Percentiles rank a stretch among this genome's conserved stretches.
Conservation (phyloP, 2,113 vertebrate species). For the Trichechus manatus region DNA sequence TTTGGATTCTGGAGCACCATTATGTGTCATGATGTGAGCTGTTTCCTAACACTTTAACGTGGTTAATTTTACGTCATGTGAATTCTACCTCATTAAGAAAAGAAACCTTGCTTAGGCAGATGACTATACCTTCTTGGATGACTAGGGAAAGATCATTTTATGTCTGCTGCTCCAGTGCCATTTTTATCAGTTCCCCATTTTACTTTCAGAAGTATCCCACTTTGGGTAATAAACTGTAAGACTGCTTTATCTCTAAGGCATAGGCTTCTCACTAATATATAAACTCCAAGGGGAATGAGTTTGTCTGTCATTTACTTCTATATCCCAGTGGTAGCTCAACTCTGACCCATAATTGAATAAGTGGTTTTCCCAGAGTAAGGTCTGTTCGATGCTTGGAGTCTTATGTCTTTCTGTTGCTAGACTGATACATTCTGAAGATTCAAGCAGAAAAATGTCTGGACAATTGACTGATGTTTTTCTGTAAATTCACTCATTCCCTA, state of each 20-base stretch:
- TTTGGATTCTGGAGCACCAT: no score
- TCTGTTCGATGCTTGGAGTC: not conserved
- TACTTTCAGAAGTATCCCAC: no score
- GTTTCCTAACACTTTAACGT: no score
- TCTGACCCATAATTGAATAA: not conserved
- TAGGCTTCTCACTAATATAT: no score
- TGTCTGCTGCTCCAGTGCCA: not conserved
- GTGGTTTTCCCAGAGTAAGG: not conserved
- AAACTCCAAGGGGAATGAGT: no score
- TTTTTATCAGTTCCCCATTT: not conserved
- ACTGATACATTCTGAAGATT: not conserved
- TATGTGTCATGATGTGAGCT: no score
- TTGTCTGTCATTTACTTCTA: not conserved
- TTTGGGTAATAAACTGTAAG: no score
- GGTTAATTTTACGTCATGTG: no score
- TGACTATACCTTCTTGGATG: no score
- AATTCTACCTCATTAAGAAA: no score
- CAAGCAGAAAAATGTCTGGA: not conserved
- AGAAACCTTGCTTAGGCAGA: no score
- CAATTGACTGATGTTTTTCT: not conserved
- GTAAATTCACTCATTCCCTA: not conserved
- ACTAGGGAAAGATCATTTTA: not conserved
- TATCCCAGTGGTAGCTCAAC: not conserved
- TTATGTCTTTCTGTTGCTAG: not conserved
- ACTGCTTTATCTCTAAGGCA: no score